Percentiles rank a stretch among this genome's conserved stretches.
phyloP scores from a whole-genome alignment of 2,797 vertebrate genomes.

The Chaunax sp. region DNA sequence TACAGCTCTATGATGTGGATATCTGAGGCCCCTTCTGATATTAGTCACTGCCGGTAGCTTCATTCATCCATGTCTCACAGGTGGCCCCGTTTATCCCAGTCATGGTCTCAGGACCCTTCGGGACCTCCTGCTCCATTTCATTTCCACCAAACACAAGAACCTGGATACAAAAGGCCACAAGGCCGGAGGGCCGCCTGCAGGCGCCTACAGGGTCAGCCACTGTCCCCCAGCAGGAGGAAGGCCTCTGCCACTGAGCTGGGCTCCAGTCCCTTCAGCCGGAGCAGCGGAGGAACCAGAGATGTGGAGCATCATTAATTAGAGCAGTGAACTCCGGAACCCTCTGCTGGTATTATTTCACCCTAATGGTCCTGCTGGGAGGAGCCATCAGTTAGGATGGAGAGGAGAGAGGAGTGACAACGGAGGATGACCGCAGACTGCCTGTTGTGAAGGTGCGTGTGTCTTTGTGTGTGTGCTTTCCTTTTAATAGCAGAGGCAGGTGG shows the following conservation, averaged over 20 bases:
- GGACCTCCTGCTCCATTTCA: too few relatives aligned
- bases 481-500: slow-evolving; percentile 27
- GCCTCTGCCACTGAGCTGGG: not conserved
- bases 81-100: slow-evolving; percentile 1
- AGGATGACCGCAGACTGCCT: slow-evolving; percentile 32
- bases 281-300: slow-evolving; percentile 19
- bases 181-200: slow-evolving; percentile 41
- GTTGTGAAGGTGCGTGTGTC: slow-evolving; percentile 25
- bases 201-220: slow-evolving; percentile 4
- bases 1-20: slow-evolving; percentile 30
- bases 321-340: slow-evolving; percentile 72
- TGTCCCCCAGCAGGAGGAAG: slow-evolving; percentile 17
- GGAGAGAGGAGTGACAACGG: slow-evolving; percentile 17
- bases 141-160: too few relatives aligned
- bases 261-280: not conserved
- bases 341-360: slow-evolving; percentile 48
- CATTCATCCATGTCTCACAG: slow-evolving; percentile 22
- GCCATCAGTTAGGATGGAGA: slow-evolving; percentile 47
- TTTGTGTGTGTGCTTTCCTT: not conserved
- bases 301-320: slow-evolving; percentile 65
- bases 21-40: slow-evolving; percentile 13
- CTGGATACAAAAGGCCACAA: too few relatives aligned
- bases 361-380: slow-evolving; percentile 50
- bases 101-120: too few relatives aligned
- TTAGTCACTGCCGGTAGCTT: slow-evolving; percentile 25